These are phyloP conservation scores for Platalea minor DNA, from an alignment of 2,797 vertebrate species.

Conservation along the genomic window DNA sequence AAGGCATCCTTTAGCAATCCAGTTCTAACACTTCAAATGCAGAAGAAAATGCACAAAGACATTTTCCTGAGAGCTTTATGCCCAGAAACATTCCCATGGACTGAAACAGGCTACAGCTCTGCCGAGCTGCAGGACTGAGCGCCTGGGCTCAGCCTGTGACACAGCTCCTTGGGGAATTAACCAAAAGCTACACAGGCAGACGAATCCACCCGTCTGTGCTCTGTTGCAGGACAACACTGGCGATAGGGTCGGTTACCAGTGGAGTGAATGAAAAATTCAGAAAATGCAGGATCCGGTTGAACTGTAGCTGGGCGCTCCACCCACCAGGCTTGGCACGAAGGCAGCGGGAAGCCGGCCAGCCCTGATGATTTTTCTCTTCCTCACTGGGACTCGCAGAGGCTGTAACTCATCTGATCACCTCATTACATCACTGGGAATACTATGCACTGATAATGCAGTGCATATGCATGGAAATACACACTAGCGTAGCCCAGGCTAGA, in stretches of 20 bases:
- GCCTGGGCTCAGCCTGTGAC: accelerated
- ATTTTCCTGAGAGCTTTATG: background rate
- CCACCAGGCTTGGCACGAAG: background rate
- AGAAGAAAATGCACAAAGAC: background rate
- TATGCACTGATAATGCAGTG: background rate
- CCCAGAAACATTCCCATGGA: background rate
- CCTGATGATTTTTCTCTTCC: background rate
- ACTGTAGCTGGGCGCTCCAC: background rate
- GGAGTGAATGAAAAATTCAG: background rate
- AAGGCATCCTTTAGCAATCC: background rate
- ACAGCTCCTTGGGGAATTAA: accelerated
- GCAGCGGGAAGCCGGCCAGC: background rate
- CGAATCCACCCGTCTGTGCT: accelerated
- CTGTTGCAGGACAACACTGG: background rate
- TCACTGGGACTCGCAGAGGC: background rate
- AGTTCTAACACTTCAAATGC: background rate
- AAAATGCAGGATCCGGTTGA: background rate
- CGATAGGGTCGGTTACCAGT: accelerated
- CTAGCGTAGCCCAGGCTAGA: background rate
- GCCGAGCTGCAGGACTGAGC: accelerated
- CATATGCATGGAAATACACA: background rate
- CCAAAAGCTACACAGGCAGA: background rate
- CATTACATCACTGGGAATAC: background rate
- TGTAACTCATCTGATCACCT: background rate
- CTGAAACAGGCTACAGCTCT: accelerated